Evolutionary conservation across 2,797 vertebrate species (phyloP).

Genomic region (Danionella dracula): DNA sequence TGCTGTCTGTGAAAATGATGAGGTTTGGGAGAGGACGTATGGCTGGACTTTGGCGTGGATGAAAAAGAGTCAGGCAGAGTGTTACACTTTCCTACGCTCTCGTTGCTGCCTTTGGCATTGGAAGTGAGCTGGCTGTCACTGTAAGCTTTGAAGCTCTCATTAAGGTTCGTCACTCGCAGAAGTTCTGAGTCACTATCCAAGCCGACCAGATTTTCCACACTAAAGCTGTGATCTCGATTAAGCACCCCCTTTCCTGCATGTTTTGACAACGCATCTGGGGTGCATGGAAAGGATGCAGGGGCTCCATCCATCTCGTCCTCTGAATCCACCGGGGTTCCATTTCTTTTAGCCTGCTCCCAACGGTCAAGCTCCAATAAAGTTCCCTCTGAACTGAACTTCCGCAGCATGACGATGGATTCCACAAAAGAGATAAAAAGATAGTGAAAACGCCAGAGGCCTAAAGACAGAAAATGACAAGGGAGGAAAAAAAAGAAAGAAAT

Average conservation of each 20-base stretch:
- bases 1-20: constrained; percentile 46
- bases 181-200: constrained; percentile 43
- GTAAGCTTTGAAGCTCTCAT: constrained; percentile 68
- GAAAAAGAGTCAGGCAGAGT: constrained; percentile 21
- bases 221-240: constrained; percentile 59
- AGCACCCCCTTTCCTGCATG: constrained; percentile 22
- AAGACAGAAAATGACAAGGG: not conserved
- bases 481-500: not conserved
- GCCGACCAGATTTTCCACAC: constrained; percentile 55
- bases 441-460: constrained; percentile 9
- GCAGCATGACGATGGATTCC: constrained; percentile 48
- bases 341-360: constrained; percentile 49
- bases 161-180: constrained; percentile 50
- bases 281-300: not conserved
- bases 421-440: not conserved
- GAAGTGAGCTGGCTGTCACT: constrained; percentile 74
- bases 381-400: constrained; percentile 73
- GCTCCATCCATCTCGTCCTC: not conserved
- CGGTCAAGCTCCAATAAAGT: constrained; percentile 68
- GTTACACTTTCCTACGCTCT: constrained; percentile 46
- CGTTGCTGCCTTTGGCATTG: constrained; percentile 24
- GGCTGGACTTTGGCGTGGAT: constrained; percentile 19
- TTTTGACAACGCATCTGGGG: constrained; percentile 31
- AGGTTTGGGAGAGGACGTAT: constrained; percentile 27
- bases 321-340: not conserved